phyloP scores from a whole-genome alignment of 2,797 vertebrate species.

The Distichodus sexfasciatus region DNA sequence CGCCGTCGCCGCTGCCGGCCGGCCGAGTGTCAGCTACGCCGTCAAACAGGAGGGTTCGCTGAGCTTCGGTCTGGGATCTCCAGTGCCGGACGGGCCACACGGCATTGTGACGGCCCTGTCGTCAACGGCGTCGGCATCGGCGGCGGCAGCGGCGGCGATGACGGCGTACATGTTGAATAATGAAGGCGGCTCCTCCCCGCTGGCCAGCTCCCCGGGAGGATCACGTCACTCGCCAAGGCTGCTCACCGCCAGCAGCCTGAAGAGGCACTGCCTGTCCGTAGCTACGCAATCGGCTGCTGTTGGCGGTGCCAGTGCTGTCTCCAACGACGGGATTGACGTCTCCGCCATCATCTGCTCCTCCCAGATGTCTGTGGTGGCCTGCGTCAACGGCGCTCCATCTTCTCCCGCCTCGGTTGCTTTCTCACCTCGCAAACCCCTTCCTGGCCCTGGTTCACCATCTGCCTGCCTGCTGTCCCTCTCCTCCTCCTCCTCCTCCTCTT shows the following conservation, averaged over 20 bases:
- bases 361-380: conserved; percentile 86
- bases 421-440: conserved; percentile 52
- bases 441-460: conserved; percentile 68
- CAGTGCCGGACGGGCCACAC: conserved; percentile 55
- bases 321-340: conserved; percentile 81
- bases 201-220: conserved; percentile 79
- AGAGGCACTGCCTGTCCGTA: conserved; percentile 82
- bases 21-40: conserved; percentile 71
- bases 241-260: conserved; percentile 78
- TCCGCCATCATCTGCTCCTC: conserved; percentile 85
- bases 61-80: conserved; percentile 75
- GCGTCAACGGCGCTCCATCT: conserved; percentile 83
- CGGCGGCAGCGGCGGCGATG: conserved; percentile 75
- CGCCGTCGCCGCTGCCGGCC: conserved; percentile 55
- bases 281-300: conserved; percentile 24
- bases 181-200: conserved; percentile 84
- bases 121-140: conserved; percentile 71
- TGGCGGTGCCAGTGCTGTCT: no score
- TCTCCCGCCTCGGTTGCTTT: conserved; percentile 69
- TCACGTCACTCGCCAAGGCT: conserved; percentile 81
- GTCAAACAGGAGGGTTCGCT: conserved; percentile 90
- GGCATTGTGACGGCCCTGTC: conserved; percentile 40
- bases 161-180: conserved; percentile 88
- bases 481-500: conserved; percentile 72
- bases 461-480: conserved; percentile 80